phyloP scores from a whole-genome alignment of 2,113 vertebrate species.

The Cnemophilus loriae region DNA sequence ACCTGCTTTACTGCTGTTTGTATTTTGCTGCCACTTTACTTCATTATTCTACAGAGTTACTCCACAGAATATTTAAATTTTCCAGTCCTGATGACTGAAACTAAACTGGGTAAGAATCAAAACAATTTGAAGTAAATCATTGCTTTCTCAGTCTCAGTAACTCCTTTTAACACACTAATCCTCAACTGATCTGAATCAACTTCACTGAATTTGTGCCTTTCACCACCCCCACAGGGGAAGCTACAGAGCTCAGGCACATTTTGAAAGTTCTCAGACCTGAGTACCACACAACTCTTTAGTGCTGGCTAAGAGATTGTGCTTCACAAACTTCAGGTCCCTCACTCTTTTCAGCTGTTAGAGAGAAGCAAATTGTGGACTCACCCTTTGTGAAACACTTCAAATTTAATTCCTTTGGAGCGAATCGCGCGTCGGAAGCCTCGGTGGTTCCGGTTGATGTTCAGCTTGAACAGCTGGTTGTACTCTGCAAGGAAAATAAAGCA shows the following conservation, averaged over 20 bases:
- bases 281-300: background rate
- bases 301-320: background rate
- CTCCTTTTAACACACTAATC: background rate
- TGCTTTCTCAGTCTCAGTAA: background rate
- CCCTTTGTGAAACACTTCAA: constrained; percentile 97
- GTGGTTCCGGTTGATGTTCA: constrained; percentile 93
- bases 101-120: background rate
- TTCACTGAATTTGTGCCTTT: background rate
- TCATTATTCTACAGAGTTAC: background rate
- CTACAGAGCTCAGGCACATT: background rate
- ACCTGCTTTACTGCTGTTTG: background rate
- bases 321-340: background rate
- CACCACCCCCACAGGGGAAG: background rate
- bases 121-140: background rate
- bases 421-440: constrained; percentile 86
- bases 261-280: background rate
- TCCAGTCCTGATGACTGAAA: background rate
- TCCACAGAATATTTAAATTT: background rate
- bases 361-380: constrained; percentile 54
- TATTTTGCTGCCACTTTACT: background rate
- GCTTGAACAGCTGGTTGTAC: constrained; percentile 90
- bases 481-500: constrained; percentile 60
- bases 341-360: background rate
- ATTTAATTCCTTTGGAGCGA: constrained; percentile 90
- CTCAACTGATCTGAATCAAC: background rate